These are phyloP conservation scores for Emydura subglobosa DNA, from an alignment of 2,113 vertebrate genomes.

Conservation along the genomic window DNA sequence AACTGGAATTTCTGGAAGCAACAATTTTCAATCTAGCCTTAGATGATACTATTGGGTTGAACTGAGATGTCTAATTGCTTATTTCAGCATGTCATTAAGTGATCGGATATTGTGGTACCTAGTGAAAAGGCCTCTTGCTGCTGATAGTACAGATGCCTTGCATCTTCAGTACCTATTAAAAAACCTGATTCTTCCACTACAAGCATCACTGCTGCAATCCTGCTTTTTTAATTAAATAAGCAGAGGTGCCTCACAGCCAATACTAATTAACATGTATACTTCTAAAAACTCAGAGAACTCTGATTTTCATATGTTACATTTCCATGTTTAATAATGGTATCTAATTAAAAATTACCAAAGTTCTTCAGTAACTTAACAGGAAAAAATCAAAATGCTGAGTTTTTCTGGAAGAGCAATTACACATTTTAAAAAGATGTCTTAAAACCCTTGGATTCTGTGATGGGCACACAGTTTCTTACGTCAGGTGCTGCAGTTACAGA, in stretches of 20 bases:
- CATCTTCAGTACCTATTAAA: slow-evolving; percentile 3
- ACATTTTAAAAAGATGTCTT: not conserved
- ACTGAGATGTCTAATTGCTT: slow-evolving; percentile 18
- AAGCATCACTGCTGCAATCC: not conserved
- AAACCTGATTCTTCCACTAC: not conserved
- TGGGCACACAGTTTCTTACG: not conserved
- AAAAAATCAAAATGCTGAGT: not conserved
- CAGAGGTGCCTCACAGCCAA: fast-evolving
- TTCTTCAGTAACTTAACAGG: not conserved
- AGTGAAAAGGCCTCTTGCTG: not conserved
- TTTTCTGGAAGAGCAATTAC: not conserved
- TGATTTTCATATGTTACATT: not conserved
- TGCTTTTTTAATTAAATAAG: not conserved
- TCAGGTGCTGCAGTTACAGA: not conserved
- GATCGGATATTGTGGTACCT: not conserved
- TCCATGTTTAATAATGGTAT: not conserved
- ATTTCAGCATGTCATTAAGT: slow-evolving; percentile 22
- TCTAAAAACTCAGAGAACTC: not conserved
- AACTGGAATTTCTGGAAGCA: not conserved
- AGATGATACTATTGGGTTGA: not conserved
- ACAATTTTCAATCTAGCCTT: not conserved
- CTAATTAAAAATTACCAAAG: not conserved
- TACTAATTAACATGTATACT: not conserved
- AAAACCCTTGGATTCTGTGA: not conserved
- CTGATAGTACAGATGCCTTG: not conserved